Conservation (phyloP, 2,113 vertebrate genomes). For the Kryptolebias marmoratus region DNA sequence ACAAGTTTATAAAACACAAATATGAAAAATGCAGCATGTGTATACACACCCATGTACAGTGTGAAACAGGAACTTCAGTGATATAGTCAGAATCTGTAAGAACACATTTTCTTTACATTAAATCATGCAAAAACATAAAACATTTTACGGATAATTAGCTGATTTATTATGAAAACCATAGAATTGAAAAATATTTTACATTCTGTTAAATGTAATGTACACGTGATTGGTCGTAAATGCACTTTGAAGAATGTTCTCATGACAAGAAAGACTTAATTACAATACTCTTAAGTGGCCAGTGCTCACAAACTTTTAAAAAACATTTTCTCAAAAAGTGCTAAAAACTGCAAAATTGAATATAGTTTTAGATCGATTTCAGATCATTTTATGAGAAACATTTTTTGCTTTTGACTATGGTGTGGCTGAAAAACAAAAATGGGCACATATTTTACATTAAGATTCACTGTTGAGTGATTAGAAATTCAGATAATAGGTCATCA, state of each 20-base stretch:
- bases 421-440: too few relatives aligned
- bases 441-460: too few relatives aligned
- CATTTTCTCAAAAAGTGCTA: background rate
- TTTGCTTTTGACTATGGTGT: background rate
- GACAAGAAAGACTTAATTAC: background rate
- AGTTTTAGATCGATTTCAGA: background rate
- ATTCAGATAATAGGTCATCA: background rate
- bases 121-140: background rate
- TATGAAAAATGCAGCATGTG: constrained; percentile 12
- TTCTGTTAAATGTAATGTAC: background rate
- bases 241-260: background rate
- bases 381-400: background rate
- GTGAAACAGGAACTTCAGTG: constrained; percentile 7
- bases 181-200: constrained; percentile 6
- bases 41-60: constrained; percentile 56
- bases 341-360: background rate
- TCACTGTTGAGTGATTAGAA: background rate
- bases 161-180: constrained; percentile 34
- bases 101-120: background rate
- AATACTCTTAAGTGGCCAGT: background rate
- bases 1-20: constrained; percentile 26
- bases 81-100: background rate
- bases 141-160: background rate
- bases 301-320: background rate
- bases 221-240: too few relatives aligned